Percentiles rank a stretch among this genome's conserved stretches.
Conservation (phyloP, 2,888 invertebrate species). For the Tetranychus truncatus region DNA sequence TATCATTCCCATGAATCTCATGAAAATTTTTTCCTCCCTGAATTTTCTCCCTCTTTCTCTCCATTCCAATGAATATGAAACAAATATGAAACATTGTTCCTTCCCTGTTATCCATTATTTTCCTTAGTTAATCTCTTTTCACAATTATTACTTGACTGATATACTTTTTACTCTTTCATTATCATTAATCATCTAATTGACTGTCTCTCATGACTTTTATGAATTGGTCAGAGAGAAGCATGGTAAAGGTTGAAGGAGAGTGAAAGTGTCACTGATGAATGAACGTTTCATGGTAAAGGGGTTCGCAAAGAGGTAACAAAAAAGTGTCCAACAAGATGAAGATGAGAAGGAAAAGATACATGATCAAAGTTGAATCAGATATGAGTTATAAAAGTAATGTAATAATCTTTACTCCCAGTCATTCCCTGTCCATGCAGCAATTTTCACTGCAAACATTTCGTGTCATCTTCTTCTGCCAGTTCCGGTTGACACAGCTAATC, state of each 20-base stretch:
- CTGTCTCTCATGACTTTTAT: not conserved
- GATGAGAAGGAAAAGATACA: not conserved
- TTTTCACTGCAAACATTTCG: not conserved
- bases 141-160: not conserved
- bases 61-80: no score
- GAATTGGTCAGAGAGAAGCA: not conserved
- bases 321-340: not conserved
- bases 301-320: no score
- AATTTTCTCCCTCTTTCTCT: no score
- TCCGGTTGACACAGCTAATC: not conserved
- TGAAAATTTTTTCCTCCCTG: no score
- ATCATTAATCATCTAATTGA: conserved; percentile 1
- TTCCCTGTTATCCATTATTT: not conserved
- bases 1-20: no score
- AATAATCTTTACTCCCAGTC: not conserved
- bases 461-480: not conserved
- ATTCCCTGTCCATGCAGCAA: not conserved
- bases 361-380: not conserved
- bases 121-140: not conserved
- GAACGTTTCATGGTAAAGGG: not conserved
- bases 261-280: not conserved
- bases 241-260: not conserved
- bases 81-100: not conserved
- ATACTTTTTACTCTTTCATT: not conserved
- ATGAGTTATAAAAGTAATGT: not conserved